Conservation (phyloP, 2,113 vertebrate genomes). For the Pungitius pungitius region DNA sequence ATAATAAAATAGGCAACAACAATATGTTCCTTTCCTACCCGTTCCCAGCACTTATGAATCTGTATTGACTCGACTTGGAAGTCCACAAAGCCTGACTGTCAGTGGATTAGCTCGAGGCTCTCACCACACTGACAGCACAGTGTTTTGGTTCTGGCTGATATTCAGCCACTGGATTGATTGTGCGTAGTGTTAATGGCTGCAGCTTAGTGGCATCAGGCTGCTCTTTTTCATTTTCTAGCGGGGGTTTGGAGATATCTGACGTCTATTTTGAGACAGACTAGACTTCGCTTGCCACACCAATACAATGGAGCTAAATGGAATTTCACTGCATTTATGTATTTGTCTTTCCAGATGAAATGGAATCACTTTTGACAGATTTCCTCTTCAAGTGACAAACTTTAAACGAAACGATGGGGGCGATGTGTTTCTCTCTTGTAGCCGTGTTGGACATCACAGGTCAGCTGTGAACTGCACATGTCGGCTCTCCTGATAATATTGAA, state of each 20-base stretch:
- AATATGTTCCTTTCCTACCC: neutral
- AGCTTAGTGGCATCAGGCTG: no score
- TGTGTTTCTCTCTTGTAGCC: neutral
- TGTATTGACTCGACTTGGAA: constrained; percentile 16
- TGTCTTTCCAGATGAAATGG: neutral
- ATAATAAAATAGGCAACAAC: neutral
- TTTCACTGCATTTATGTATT: neutral
- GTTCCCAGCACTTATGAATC: neutral
- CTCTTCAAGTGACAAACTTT: neutral
- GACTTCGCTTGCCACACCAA: neutral
- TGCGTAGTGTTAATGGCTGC: neutral
- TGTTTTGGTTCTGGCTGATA: neutral
- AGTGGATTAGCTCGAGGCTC: neutral
- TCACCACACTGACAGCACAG: neutral
- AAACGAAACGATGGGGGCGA: neutral
- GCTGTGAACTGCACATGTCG: neutral
- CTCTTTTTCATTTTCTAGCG: neutral
- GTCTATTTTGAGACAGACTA: neutral
- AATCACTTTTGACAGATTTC: neutral
- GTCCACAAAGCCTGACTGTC: constrained; percentile 2
- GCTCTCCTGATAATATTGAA: neutral
- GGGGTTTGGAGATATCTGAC: neutral
- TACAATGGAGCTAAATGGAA: neutral
- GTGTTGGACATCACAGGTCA: neutral
- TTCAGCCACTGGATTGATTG: neutral